Evolutionary conservation across 2,888 invertebrate species (phyloP).

Genomic region (Notodonta dromedarius): DNA sequence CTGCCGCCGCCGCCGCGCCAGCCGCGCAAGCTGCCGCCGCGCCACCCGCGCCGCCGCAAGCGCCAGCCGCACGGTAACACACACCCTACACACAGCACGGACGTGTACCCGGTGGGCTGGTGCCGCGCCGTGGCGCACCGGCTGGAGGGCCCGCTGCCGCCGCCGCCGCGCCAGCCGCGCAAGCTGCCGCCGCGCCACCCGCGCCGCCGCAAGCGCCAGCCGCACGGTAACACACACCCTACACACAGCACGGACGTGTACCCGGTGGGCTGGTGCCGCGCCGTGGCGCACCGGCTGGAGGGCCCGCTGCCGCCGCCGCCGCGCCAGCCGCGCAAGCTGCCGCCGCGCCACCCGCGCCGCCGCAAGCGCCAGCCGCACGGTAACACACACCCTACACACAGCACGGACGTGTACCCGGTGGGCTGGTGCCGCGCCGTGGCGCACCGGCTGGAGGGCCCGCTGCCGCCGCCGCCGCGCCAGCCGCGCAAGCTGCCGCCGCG

Average conservation of each 20-base stretch:
- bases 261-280: slow-evolving; percentile 98
- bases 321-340: slow-evolving; percentile 44
- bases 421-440: slow-evolving; percentile 98
- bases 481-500: slow-evolving; percentile 42
- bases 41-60: slow-evolving; percentile 33
- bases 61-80: slow-evolving; percentile 17
- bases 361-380: slow-evolving; percentile 26
- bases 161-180: slow-evolving; percentile 55
- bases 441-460: slow-evolving; percentile 94
- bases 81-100: not conserved
- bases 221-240: slow-evolving; percentile 7
- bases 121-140: slow-evolving; percentile 97
- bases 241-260: slow-evolving; percentile 98
- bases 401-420: slow-evolving; percentile 66
- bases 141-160: slow-evolving; percentile 91
- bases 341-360: slow-evolving; percentile 36
- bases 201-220: slow-evolving; percentile 28
- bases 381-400: not conserved
- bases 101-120: slow-evolving; percentile 89
- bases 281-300: slow-evolving; percentile 96
- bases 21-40: slow-evolving; percentile 41
- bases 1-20: slow-evolving; percentile 74
- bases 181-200: slow-evolving; percentile 41
- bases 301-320: slow-evolving; percentile 87
- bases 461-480: slow-evolving; percentile 70